These are phyloP conservation scores for Sericinus montela DNA, from an alignment of 2,888 invertebrate genomes.

Conservation along the genomic window DNA sequence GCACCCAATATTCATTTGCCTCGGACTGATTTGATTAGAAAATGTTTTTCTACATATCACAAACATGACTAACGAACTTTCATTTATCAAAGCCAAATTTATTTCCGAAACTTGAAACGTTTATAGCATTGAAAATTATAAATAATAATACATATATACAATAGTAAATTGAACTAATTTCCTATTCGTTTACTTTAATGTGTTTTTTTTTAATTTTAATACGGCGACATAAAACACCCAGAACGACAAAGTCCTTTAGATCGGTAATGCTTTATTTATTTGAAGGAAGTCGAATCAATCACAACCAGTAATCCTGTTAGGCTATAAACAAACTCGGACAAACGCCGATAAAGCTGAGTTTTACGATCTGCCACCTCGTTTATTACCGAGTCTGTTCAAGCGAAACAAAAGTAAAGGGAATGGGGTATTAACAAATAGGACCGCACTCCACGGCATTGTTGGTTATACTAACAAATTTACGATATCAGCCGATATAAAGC, in stretches of 20 bases:
- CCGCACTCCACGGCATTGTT: conserved; percentile 53
- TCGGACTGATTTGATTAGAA: conserved; percentile 59
- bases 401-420: conserved; percentile 54
- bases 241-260: conserved; percentile 43
- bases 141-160: not conserved
- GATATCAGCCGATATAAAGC: conserved; percentile 43
- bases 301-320: conserved; percentile 64
- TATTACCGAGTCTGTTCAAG: conserved; percentile 50
- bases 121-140: not conserved
- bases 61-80: not conserved
- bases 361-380: conserved; percentile 74
- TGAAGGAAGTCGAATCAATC: conserved; percentile 68
- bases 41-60: conserved; percentile 40
- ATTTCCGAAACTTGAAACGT: not conserved
- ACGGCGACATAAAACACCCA: conserved; percentile 53
- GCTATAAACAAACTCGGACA: conserved; percentile 67
- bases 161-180: conserved; percentile 20
- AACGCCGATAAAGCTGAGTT: conserved; percentile 58
- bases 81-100: conserved; percentile 6
- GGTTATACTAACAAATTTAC: conserved; percentile 53
- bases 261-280: conserved; percentile 56
- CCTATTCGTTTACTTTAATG: conserved; percentile 40
- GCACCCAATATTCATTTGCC: conserved; percentile 69
- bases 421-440: conserved; percentile 56
- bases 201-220: conserved; percentile 45